phyloP scores from a whole-genome alignment of 2,113 vertebrate species.

The Sapajus apella region DNA sequence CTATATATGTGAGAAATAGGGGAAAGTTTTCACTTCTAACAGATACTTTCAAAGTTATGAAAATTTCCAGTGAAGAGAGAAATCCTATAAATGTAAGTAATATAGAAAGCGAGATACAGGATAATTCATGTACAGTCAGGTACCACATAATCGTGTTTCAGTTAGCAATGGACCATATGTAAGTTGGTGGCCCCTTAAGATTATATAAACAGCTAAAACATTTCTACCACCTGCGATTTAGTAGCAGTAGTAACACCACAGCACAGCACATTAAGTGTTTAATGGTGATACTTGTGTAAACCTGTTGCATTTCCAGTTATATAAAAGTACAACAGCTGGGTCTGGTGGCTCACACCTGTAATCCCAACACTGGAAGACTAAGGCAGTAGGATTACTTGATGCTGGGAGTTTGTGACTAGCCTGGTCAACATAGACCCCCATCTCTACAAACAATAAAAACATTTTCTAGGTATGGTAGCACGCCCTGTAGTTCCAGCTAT shows the following conservation, averaged over 20 bases:
- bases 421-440: too few species aligned
- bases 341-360: too few species aligned
- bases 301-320: neutral
- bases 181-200: neutral
- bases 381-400: too few species aligned
- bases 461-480: too few species aligned
- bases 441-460: too few species aligned
- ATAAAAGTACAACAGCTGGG: neutral
- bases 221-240: neutral
- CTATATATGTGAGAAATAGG: slow-evolving; percentile 50
- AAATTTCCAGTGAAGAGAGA: slow-evolving; percentile 49
- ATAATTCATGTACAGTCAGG: neutral
- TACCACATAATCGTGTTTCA: neutral
- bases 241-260: neutral
- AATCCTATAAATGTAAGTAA: slow-evolving; percentile 44
- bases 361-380: too few species aligned
- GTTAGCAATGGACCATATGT: neutral
- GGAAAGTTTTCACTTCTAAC: slow-evolving; percentile 37
- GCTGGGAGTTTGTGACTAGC: too few species aligned
- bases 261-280: neutral
- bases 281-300: neutral
- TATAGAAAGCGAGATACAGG: slow-evolving; percentile 45
- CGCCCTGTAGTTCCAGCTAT: too few species aligned
- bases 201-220: neutral
- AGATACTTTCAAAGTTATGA: slow-evolving; percentile 15